Evolutionary conservation across 2,888 invertebrate genomes (phyloP), one percentile per base, ranked within the genome.

Genomic region (Agonopterix subpropinquella): DNA sequence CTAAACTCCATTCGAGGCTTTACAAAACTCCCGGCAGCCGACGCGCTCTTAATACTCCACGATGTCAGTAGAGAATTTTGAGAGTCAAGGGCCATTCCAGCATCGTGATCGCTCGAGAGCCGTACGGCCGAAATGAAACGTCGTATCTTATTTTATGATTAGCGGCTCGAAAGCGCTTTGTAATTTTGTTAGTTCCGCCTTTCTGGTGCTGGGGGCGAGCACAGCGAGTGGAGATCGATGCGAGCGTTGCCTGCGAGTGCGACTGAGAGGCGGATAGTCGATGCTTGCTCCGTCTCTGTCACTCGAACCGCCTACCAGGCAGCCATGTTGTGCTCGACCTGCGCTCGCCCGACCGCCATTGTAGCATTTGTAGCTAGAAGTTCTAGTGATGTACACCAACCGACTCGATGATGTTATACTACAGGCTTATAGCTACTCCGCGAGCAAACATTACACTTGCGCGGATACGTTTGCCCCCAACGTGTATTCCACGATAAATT

Each of bases 111-210:
- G 79, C 84, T 84, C 71, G 81, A 85, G 85, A 83, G 86, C 80
- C 75, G 80, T 84, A 86, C 85, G 85, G 81, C 84, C 84, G 84
- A 86, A 87, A 88, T 88, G 88, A 87, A 88, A 88, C 88, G 88
- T 87, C 88, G 88, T 88, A 87, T 88, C 88, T 88, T 88, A 88
- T 88, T 87, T 87, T 87, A 87, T 88, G 88, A 88, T 88, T 88
- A 88, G 88, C 87, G 88, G 88, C 88, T 85, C 85, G 87, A 87
- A 86, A 87, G 87, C 87, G 86, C 88, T 87, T 84, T 86, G 88
- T 88, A 87, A 88, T 88, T 87, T 87, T 87, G 88, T 88, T 88
- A 87, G 88, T 88, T 88, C 88, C 88, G 88, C 88, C 88, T 87
- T 88, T 88, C 86, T 87, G 88, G 86, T 86, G 87, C 88, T 86